phyloP scores from a whole-genome alignment of 2,113 vertebrate genomes.

The Pollimyrus isidori region DNA sequence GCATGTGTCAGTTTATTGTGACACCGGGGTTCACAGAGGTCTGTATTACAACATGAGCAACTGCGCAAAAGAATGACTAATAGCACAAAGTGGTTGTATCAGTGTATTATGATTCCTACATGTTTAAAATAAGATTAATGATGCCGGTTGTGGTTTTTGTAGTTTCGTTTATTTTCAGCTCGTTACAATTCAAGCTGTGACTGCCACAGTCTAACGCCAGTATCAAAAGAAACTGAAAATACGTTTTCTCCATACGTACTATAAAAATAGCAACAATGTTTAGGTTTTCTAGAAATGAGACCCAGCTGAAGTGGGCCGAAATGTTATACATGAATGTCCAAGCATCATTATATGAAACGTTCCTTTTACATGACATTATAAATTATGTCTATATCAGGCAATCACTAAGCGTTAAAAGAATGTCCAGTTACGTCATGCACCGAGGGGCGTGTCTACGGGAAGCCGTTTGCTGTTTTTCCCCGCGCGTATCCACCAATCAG shows the following conservation, averaged over 20 bases:
- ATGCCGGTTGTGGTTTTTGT: background rate
- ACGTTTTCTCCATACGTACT: background rate
- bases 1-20: constrained; percentile 1
- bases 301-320: background rate
- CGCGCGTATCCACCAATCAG: constrained; percentile 16
- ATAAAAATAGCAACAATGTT: background rate
- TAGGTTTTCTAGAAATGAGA: background rate
- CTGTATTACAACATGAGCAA: background rate
- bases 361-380: background rate
- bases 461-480: background rate
- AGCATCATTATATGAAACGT: background rate
- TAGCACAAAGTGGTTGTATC: background rate
- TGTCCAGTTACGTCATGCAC: background rate
- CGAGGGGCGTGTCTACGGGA: background rate
- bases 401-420: background rate
- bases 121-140: background rate
- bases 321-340: background rate
- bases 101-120: background rate
- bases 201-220: background rate
- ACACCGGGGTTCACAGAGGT: background rate
- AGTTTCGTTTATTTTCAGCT: background rate
- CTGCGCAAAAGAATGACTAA: background rate
- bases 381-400: background rate
- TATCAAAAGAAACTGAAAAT: background rate
- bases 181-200: background rate